Base-by-base conservation (phyloP, 2,888 invertebrate species). In the Eledona agricola region DNA sequence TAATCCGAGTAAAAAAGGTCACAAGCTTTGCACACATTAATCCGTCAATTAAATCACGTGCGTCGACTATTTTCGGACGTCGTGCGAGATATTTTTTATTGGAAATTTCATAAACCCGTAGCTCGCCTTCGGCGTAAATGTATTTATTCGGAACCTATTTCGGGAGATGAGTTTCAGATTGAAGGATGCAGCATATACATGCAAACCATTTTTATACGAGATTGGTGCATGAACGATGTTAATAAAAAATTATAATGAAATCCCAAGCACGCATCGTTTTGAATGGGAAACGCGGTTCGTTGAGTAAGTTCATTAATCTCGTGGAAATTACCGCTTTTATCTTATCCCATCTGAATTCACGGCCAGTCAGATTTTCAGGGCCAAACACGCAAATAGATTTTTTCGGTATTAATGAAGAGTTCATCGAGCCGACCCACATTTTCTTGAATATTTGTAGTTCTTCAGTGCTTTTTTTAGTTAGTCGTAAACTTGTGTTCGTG, bases 261-360 rank as follows among this genome's bases (percentile, higher is more conserved):
- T 32, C 22, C 32, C 4, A 17, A 31, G 25, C 15, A 32, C 37
- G 37, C 29, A 17, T 45, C 45, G 32, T 31, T 31, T 23, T 37
- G 37, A 47, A 47, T 37, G 29, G 47, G 47, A 47, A 37, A 29
- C 47, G 37, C 11, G 47, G 12, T 22, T 37, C 13, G 37, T 12
- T 37, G 47, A 37, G 35, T 47, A 19, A 37, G 47, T 47, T 37
- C 47, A 29, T 47, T 47, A 47, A 47, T 47, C 47, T 29, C 16
- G 29, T 37, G 20, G 19, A 37, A 47, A 47, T 47, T 47, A 47
- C 28, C 47, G 34, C 29, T 22, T n/a, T 45, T 45, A 45, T 45
- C 43, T 43, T 32, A 31, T 32, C 20, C 26, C 31, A 43, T 43
- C 45, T 34, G 9, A 28, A 34, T 45, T 45, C 25, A 42, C 42